Conservation (phyloP, 1,140 invertebrate species). For the Chelonus insularis region DNA sequence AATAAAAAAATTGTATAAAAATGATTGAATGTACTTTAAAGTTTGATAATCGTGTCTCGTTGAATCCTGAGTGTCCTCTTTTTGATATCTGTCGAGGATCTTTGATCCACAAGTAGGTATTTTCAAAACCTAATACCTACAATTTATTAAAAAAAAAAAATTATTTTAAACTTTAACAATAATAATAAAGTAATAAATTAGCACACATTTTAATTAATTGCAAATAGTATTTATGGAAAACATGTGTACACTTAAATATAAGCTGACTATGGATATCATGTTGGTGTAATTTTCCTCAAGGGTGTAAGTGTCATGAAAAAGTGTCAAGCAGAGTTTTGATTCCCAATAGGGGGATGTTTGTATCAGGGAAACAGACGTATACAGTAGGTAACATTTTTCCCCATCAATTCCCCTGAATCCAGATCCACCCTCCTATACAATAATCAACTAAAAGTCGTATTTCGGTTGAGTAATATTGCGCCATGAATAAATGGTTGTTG, state of each 20-base stretch:
- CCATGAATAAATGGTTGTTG: too few species aligned
- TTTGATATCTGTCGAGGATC: constrained; percentile 50
- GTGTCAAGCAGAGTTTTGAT: constrained; percentile 7
- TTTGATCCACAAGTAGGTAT: constrained; percentile 64
- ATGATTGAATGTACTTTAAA: constrained; percentile 55
- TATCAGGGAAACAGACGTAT: constrained; percentile 26
- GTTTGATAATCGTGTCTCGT: constrained; percentile 46
- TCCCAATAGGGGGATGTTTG: constrained; percentile 27
- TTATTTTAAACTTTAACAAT: constrained; percentile 5
- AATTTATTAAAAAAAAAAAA: constrained; percentile 27
- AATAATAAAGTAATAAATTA: not conserved
- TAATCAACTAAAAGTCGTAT: constrained; percentile 26
- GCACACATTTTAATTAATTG: too few species aligned
- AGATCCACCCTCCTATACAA: not conserved
- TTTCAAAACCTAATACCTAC: constrained; percentile 63
- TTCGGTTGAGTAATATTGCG: not conserved
- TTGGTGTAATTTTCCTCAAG: too few species aligned
- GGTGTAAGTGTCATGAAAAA: constrained; percentile 14
- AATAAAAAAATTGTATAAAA: too few species aligned
- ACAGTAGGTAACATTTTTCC: constrained; percentile 20
- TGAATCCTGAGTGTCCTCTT: constrained; percentile 38
- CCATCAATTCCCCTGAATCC: not conserved
- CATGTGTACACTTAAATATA: too few species aligned
- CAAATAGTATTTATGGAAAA: too few species aligned
- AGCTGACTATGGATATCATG: too few species aligned